Conservation (phyloP, 2,113 vertebrate genomes). For the Hippoglossus stenolepis region DNA sequence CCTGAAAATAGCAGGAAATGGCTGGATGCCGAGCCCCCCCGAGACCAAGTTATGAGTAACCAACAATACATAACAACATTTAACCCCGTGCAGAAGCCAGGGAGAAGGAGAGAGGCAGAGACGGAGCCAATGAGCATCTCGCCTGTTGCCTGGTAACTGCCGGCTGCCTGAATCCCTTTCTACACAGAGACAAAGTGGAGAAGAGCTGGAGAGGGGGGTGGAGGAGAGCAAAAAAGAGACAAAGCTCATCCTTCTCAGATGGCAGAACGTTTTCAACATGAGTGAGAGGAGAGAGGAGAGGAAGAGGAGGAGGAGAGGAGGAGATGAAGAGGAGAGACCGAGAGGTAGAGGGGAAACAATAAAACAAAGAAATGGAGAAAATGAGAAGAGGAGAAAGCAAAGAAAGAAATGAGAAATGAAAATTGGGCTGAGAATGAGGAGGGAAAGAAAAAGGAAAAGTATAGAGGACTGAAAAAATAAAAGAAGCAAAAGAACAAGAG, state of each 20-base stretch:
- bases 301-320: too few relatives aligned
- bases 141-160: conserved; percentile 84
- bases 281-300: neutral
- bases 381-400: neutral
- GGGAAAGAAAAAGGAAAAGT: too few relatives aligned
- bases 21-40: conserved; percentile 53
- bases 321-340: neutral
- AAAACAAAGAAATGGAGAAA: neutral
- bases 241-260: conserved; percentile 53
- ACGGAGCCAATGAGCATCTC: conserved; percentile 67
- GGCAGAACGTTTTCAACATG: conserved; percentile 34
- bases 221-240: conserved; percentile 29
- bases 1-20: conserved; percentile 73
- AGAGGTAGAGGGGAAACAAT: neutral
- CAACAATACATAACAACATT: conserved; percentile 75
- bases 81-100: conserved; percentile 66
- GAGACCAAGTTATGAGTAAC: conserved; percentile 73
- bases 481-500: neutral
- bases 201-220: conserved; percentile 18
- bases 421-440: too few relatives aligned
- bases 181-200: conserved; percentile 63
- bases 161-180: conserved; percentile 68
- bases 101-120: conserved; percentile 59
- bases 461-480: too few relatives aligned
- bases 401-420: too few relatives aligned